A percentile compares a stretch with the other conserved stretches of the same genome.
Conservation (phyloP, 2,113 vertebrate species). For the Tragelaphus strepsiceros region DNA sequence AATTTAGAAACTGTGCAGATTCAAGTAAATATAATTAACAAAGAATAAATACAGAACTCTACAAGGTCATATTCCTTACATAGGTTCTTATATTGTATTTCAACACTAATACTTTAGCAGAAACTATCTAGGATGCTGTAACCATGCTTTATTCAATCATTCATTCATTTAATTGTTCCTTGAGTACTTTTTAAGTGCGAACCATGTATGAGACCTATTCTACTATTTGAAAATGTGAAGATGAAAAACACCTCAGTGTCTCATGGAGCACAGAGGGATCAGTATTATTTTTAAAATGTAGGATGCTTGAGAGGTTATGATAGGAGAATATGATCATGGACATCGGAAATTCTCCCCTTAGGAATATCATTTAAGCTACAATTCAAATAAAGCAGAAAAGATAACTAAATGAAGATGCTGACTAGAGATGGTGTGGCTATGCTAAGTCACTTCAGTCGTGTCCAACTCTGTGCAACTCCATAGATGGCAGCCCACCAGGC, state of each 20-base stretch:
- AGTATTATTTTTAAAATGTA: background rate
- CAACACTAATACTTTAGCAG: background rate
- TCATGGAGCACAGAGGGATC: background rate
- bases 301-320: background rate
- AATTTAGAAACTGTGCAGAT: slow-evolving; percentile 6
- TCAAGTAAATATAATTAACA: background rate
- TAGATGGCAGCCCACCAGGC: too few species aligned
- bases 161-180: background rate
- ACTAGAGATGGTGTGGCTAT: background rate
- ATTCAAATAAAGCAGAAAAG: background rate
- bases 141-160: background rate
- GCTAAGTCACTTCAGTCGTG: too few species aligned
- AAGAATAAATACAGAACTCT: background rate
- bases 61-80: background rate
- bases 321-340: background rate
- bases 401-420: background rate
- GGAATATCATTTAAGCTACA: background rate
- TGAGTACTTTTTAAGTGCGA: background rate
- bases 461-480: too few species aligned
- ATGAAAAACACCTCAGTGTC: background rate
- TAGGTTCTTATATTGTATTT: background rate
- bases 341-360: background rate
- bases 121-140: background rate
- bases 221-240: background rate
- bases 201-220: background rate